Percentiles rank a stretch among this genome's conserved stretches.
Conservation (phyloP, 2,797 vertebrate genomes). For the Aotus griseimembra region DNA sequence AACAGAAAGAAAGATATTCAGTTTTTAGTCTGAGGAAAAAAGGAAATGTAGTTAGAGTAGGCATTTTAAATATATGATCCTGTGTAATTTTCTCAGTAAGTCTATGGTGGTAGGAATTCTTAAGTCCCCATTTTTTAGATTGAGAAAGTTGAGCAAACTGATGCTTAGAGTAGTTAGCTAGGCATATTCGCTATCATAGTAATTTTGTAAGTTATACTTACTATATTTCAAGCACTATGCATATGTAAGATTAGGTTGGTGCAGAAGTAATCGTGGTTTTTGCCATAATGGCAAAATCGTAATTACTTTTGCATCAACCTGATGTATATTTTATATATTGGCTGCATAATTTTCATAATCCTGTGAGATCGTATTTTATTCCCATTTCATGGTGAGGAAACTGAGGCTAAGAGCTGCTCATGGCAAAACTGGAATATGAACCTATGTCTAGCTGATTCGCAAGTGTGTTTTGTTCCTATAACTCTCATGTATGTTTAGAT, state of each 20-base stretch:
- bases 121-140: not conserved
- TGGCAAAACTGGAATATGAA: not conserved
- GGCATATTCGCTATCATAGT: not conserved
- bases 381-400: not conserved
- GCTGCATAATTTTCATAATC: not conserved
- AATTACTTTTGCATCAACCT: not conserved
- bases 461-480: not conserved
- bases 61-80: not conserved
- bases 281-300: not conserved
- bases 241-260: not conserved
- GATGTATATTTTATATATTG: not conserved
- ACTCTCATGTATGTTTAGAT: not conserved
- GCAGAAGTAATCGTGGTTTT: not conserved
- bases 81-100: not conserved
- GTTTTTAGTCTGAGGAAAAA: not conserved
- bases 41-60: not conserved
- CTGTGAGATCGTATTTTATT: not conserved
- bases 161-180: not conserved
- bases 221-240: not conserved
- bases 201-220: not conserved
- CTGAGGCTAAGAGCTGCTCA: not conserved
- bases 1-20: not conserved
- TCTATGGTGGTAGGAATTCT: not conserved
- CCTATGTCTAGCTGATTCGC: not conserved
- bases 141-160: not conserved